Base-by-base conservation (phyloP, 2,888 invertebrate genomes). In the Silvanus unidentatus region DNA sequence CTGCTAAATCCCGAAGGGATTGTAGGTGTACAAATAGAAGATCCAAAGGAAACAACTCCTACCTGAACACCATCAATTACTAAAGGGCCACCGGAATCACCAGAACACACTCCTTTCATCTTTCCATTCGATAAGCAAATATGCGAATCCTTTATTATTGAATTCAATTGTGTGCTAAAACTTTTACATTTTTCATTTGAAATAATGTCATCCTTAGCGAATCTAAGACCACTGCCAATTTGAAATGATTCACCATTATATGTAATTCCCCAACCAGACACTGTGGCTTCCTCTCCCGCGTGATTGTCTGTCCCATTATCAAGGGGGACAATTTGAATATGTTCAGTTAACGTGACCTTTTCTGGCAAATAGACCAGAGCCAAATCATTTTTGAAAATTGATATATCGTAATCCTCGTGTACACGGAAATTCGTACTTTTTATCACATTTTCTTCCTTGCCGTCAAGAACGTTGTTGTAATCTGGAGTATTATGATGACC, bases 301-400 rank as follows among this genome's bases (percentile, higher is more conserved):
- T 22, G 22, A 22, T 3, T 22, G 3, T 3, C 3, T 5, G 3
- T 22, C 3, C 22, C 8, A 22, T 8, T 8, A 22, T 22, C 22
- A 8, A 22, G 3, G 22, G 22, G 22, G 8, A 22, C 8, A 22
- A 8, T 22, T 3, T 3, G 4, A 8, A 22, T 22, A 5, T 3
- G 3, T 3, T 22, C 22, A 8, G 36, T 56, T 36, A 56, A 42
- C 2, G 38, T 38, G 5, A 55, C 50, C 10, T 47, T 44, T 29
- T 30, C 16, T 5, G 49, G 52, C 16, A 60, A 46, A 37, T 47
- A 50, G 2, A 60, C 40, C 9, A 60, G 16, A 13, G 50, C 52
- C 10, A 54, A 40, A 29, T 54, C 54, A 28, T 54, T 46, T 40
- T 43, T 40, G 5, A 22, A 22, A n/a, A n/a, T 22, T 22, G 4